Evolutionary conservation across 2,797 vertebrate genomes (phyloP), one percentile per base, ranked within the genome.

Genomic region (Scleropages formosus): DNA sequence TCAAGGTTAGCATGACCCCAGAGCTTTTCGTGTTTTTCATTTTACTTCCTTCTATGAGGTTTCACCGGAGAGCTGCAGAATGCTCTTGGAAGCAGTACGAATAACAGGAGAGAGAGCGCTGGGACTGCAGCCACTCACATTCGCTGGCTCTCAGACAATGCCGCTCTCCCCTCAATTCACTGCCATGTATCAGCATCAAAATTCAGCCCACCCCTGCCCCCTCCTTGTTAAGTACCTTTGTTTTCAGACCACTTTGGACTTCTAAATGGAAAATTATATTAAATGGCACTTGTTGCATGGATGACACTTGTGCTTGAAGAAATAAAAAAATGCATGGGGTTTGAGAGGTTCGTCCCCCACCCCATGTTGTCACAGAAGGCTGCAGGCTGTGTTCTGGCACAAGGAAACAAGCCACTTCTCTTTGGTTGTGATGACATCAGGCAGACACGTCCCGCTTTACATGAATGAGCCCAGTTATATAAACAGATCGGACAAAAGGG

Each of bases 281-380:
- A 15, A 31, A 27, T 53, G 67, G 16, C 11, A 9, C 49, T 71
- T 8, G 4, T 15, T 8, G 53, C 12, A 71, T 71, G 22, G 56
- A 27, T 27, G 51, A 56, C 24, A 71, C 68, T 69, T 12, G 15
- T 71, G 68, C 16, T 51, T 49, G 22, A 18, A 20, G 15, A 15
- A 15, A 61, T 18, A 18, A 1, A 18, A n/a, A 61, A 8, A 20
- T 8, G 20, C n/a, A 18, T 9, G 59, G 15, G 15, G 18, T 56
- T 12, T 56, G 2, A 56, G 9, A 56, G 53, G n/a, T n/a, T n/a
- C n/a, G n/a, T n/a, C 2, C 31, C 31, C 31, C 39, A 31, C 6
- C 53, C 53, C 53, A 58, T 13, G 79, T 61, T 60, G 74, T 77
- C 77, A 78, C 58, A 82, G 6, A 39, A 81, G 72, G 75, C 74